A percentile compares a stretch with the other conserved stretches of the same genome.
Conservation (phyloP, 1,140 invertebrate species). For the Acromyrmex heyeri region DNA sequence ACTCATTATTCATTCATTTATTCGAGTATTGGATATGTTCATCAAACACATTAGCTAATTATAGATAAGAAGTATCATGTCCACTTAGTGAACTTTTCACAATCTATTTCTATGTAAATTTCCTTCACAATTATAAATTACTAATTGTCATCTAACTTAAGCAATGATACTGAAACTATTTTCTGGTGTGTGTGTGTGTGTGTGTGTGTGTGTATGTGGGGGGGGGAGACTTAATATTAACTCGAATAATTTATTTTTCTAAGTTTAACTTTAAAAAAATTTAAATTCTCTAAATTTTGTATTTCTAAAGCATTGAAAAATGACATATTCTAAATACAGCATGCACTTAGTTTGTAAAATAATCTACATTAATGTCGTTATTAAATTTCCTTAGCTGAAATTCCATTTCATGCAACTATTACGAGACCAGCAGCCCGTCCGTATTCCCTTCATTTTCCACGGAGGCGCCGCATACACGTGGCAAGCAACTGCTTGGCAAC, state of each 20-base stretch:
- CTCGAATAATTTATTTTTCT: not conserved
- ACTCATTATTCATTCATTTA: too few relatives aligned
- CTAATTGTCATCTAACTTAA: not conserved
- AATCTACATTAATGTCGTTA: not conserved
- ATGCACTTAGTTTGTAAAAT: too few relatives aligned
- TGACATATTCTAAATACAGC: too few relatives aligned
- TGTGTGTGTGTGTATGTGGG: too few relatives aligned
- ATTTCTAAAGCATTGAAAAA: too few relatives aligned
- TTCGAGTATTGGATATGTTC: too few relatives aligned
- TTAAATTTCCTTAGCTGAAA: not conserved
- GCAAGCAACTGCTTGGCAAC: constrained; percentile 70
- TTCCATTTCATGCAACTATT: not conserved
- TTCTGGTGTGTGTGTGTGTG: too few relatives aligned
- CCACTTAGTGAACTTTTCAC: not conserved
- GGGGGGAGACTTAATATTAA: not conserved
- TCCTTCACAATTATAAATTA: not conserved
- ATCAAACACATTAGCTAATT: too few relatives aligned
- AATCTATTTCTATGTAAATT: not conserved
- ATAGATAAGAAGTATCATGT: not conserved
- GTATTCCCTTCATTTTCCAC: constrained; percentile 52
- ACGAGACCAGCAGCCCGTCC: constrained; percentile 4
- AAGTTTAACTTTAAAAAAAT: not conserved
- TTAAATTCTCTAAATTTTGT: not conserved
- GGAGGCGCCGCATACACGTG: constrained; percentile 61
- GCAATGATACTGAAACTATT: not conserved